Percentiles rank a stretch among this genome's conserved stretches.
These are phyloP conservation scores for Cryptocephalus primarius DNA, from an alignment of 2,888 invertebrate genomes.

Conservation along the genomic window DNA sequence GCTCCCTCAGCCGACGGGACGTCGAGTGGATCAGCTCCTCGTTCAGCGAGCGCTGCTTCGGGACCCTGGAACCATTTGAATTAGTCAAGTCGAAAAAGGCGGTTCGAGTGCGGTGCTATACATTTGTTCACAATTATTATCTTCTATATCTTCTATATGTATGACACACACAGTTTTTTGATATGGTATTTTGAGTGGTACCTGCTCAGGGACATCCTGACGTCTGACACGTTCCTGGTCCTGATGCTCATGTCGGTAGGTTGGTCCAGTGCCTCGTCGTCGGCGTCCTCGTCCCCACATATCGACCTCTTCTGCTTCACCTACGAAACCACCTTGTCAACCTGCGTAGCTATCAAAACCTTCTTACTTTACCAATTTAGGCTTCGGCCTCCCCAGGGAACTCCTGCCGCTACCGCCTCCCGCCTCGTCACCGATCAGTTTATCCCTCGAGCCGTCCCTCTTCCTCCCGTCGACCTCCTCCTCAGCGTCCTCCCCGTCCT, in stretches of 20 bases:
- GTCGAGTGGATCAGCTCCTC: conserved; percentile 75
- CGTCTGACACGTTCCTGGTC: conserved; percentile 43
- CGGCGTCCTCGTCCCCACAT: conserved; percentile 64
- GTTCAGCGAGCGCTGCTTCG: conserved; percentile 79
- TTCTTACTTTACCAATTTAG: too few relatives aligned
- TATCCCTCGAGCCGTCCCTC: not conserved
- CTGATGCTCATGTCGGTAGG: conserved; percentile 58
- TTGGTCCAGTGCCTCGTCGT: conserved; percentile 52
- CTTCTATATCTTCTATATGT: too few relatives aligned
- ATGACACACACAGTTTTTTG: too few relatives aligned
- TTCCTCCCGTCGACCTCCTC: not conserved
- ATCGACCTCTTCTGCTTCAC: conserved; percentile 79
- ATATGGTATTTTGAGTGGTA: too few relatives aligned
- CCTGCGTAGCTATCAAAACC: too few relatives aligned
- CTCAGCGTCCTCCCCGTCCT: not conserved
- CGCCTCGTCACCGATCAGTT: not conserved
- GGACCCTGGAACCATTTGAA: conserved; percentile 35
- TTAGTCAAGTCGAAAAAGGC: conserved; percentile 2
- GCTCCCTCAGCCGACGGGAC: conserved; percentile 66
- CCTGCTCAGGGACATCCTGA: conserved; percentile 39
- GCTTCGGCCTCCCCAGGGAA: conserved; percentile 39
- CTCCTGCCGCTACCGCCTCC: not conserved
- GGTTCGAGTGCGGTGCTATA: conserved; percentile 2
- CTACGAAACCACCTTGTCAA: too few relatives aligned
- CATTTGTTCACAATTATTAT: too few relatives aligned